phyloP scores from a whole-genome alignment of 2,888 invertebrate genomes.

The Pristionchus maxplancki region DNA sequence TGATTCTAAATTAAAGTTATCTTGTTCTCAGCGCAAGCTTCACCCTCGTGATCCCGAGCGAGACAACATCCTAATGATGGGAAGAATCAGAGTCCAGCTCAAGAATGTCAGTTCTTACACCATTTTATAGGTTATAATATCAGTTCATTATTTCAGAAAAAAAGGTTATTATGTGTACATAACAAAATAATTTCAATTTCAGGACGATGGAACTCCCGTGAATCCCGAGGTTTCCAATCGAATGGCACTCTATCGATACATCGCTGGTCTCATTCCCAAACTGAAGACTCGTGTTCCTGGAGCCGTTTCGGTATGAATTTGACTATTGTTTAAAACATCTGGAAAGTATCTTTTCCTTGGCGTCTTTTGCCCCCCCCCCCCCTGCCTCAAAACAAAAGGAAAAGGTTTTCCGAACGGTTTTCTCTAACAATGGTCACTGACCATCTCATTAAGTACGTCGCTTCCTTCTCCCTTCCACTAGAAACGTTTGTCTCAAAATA shows the following conservation, averaged over 20 bases:
- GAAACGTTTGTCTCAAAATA: slow-evolving; percentile 17
- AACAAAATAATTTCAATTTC: neutral
- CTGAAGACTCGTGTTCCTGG: slow-evolving; percentile 74
- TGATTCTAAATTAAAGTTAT: too few relatives aligned
- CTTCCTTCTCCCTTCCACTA: neutral
- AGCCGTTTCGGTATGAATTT: neutral
- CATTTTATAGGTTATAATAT: neutral
- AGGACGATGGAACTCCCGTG: slow-evolving; percentile 72
- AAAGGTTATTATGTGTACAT: neutral
- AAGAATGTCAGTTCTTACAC: slow-evolving; percentile 79
- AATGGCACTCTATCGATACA: slow-evolving; percentile 63
- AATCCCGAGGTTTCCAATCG: slow-evolving; percentile 61
- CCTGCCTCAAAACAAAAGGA: too few relatives aligned
- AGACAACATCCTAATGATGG: slow-evolving; percentile 87
- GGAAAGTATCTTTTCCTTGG: neutral
- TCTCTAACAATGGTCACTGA: neutral
- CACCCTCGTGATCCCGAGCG: slow-evolving; percentile 93
- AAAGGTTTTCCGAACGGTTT: neutral
- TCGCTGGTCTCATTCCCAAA: slow-evolving; percentile 75
- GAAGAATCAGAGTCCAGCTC: slow-evolving; percentile 92
- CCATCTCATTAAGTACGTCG: slow-evolving; percentile 5
- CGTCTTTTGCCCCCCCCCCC: neutral
- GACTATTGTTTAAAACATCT: neutral
- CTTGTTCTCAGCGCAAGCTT: slow-evolving; percentile 85
- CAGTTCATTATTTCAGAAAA: neutral